These are phyloP conservation scores for Stegodyphus dumicola DNA, from an alignment of 1,140 invertebrate species.

Conservation along the genomic window DNA sequence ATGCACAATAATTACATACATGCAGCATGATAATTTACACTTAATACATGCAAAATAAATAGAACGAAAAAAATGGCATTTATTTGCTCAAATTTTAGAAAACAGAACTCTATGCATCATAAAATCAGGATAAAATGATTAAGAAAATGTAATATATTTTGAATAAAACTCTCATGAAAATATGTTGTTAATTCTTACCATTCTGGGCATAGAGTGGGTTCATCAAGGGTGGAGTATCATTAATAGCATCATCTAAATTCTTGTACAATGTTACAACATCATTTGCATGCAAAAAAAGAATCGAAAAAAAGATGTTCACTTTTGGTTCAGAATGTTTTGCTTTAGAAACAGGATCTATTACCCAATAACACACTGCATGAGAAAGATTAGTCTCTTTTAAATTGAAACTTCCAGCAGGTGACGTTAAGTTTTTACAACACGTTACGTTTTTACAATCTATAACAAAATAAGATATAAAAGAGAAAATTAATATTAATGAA, in stretches of 20 bases:
- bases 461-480: background rate
- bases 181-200: background rate
- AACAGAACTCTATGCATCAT: too few species aligned
- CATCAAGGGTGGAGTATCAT: background rate
- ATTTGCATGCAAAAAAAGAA: constrained; percentile 38
- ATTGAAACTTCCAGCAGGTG: background rate
- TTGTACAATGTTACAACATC: constrained; percentile 10
- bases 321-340: background rate
- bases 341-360: background rate
- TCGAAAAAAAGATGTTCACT: background rate
- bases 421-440: background rate
- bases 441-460: background rate
- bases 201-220: constrained; percentile 13
- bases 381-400: background rate
- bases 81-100: too few species aligned
- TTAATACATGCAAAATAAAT: too few species aligned
- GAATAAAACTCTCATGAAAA: too few species aligned
- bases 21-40: too few species aligned
- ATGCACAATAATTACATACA: too few species aligned
- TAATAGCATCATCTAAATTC: background rate
- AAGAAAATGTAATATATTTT: too few species aligned
- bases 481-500: too few species aligned
- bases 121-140: too few species aligned
- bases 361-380: background rate
- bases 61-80: too few species aligned